Conservation (phyloP, 2,797 vertebrate genomes). For the Alcedo quadribrachys region DNA sequence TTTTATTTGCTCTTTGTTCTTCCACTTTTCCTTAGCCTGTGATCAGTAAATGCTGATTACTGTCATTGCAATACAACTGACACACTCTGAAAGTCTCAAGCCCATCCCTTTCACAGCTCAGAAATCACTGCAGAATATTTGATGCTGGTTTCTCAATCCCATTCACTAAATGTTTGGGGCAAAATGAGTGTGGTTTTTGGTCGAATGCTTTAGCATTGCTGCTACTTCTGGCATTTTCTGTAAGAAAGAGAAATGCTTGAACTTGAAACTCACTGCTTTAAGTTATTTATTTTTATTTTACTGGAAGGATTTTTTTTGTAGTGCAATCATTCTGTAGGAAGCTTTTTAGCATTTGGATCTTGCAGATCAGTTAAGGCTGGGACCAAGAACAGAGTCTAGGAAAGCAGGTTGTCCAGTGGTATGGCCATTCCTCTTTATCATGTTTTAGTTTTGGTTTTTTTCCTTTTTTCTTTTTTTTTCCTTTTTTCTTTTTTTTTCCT, state of each 20-base stretch:
- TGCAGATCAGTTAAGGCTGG: neutral
- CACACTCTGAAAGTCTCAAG: neutral
- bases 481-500: neutral
- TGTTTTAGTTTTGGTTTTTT: neutral
- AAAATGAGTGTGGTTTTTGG: neutral
- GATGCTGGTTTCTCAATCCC: neutral
- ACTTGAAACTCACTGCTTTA: neutral
- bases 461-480: neutral
- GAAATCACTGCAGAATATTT: conserved; percentile 2
- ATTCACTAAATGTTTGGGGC: neutral
- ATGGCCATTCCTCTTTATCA: neutral
- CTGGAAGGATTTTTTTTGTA: neutral
- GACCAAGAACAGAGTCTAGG: neutral
- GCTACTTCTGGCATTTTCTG: neutral
- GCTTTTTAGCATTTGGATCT: neutral
- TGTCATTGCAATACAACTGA: neutral
- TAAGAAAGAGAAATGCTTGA: neutral
- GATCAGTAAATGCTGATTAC: neutral
- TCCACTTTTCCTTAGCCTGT: conserved; percentile 3
- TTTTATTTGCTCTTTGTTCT: conserved; percentile 13
- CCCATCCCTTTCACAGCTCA: neutral
- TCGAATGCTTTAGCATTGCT: neutral
- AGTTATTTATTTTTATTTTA: neutral
- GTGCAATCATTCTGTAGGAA: neutral
- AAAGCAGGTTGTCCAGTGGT: neutral